These are phyloP conservation scores for Ectemnius continuus DNA, from an alignment of 2,888 invertebrate species.

Conservation along the genomic window DNA sequence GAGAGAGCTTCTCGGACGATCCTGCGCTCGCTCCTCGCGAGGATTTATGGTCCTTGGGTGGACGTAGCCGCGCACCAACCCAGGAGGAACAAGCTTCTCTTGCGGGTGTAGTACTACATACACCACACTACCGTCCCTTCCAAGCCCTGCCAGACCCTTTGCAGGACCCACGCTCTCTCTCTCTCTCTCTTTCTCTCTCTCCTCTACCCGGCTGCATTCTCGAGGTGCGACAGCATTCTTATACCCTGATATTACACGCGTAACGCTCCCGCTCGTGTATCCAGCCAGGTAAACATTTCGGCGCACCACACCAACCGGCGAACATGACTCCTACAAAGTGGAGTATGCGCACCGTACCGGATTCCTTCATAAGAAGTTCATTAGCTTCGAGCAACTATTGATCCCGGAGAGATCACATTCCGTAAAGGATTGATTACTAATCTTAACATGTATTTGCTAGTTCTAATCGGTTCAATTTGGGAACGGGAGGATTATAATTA, in stretches of 20 bases:
- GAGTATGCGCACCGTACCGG: neutral
- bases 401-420: too few species aligned
- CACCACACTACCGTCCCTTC: conserved; percentile 39
- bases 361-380: too few species aligned
- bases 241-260: conserved; percentile 48
- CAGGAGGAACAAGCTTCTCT: conserved; percentile 49
- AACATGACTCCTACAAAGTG: conserved; percentile 20
- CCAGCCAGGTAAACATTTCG: conserved; percentile 44
- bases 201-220: conserved; percentile 19
- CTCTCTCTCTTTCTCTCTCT: too few species aligned
- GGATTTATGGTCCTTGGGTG: conserved; percentile 53
- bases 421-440: too few species aligned
- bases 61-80: conserved; percentile 36
- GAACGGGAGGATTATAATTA: too few species aligned
- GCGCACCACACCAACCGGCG: neutral
- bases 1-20: conserved; percentile 26
- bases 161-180: conserved; percentile 8
- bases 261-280: conserved; percentile 42
- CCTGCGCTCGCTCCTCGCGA: conserved; percentile 22
- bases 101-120: conserved; percentile 33
- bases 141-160: neutral
- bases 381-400: too few species aligned
- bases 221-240: conserved; percentile 48
- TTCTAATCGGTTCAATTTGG: neutral
- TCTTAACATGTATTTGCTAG: too few species aligned